Base-by-base conservation (phyloP, 2,888 invertebrate species). In the Leucania comma region DNA sequence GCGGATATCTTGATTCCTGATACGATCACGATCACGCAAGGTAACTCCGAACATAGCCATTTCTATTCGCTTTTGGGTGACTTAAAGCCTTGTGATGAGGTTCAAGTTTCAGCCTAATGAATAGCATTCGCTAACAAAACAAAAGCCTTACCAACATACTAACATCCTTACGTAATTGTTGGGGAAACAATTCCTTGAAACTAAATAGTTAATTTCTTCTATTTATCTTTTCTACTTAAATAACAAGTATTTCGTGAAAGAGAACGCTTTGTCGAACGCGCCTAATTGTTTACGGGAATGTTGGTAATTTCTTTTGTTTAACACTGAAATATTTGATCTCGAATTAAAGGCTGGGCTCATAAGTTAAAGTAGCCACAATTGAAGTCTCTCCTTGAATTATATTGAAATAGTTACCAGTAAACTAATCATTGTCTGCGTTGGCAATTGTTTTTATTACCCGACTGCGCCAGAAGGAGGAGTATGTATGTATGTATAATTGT, bases 171-270 rank as follows among this genome's bases (percentile, higher is more conserved):
- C 62, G 68, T 72, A 83, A 74, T 78, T 72, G 68, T 74, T 70
- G 51, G 51, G 17, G 35, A 29, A 70, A 70, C 78, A 70, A 74
- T 74, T 71, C 65, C 29, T 68, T 68, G 68, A 59, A 65, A 65
- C 61, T 38, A 77, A 75, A 61, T 68, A 77, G 69, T 78, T 78
- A 73, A 81, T 80, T 73, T 82, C 68, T 65, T 73, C 80, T 67
- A 82, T 82, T 73, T 77, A 59, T 79, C 78, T 81, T 65, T 77
- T 65, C 64, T 63, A 59, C 61, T 50, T 75, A 66, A 78, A 71
- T 81, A 61, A 58, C 56, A 71, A 81, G 66, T n/a, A 81, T 64
- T 78, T 61, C 22, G 77, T 54, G 53, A 76, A 67, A 12, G 50
- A 56, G 64, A 77, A 46, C 71, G 38, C 60, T 81, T 78, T 80